phyloP scores from a whole-genome alignment of 2,888 invertebrate genomes.

The Brachynemurus nebulosus region DNA sequence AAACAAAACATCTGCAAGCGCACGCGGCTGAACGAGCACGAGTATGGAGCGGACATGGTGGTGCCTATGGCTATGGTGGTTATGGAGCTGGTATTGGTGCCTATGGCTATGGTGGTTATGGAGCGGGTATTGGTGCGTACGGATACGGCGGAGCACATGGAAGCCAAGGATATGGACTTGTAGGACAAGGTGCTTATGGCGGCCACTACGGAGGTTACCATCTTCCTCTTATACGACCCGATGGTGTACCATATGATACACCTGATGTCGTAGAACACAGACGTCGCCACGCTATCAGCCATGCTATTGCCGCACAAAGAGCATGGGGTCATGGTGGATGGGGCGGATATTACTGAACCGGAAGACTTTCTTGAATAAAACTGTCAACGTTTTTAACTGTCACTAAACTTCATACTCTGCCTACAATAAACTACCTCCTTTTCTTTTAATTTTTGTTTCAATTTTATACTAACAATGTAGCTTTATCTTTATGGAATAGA shows the following conservation, averaged over 20 bases:
- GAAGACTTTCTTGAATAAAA: no score
- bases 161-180: no score
- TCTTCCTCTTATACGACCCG: slow-evolving; percentile 28
- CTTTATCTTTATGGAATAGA: no score
- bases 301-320: slow-evolving; percentile 10
- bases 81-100: background rate
- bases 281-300: slow-evolving; percentile 8
- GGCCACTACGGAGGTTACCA: slow-evolving; percentile 29
- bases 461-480: no score
- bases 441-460: no score
- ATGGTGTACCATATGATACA: slow-evolving; percentile 13
- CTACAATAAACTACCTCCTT: no score
- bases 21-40: slow-evolving; percentile 7
- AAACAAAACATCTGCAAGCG: slow-evolving; percentile 10
- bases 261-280: slow-evolving; percentile 12
- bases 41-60: slow-evolving; percentile 3
- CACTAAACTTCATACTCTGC: no score
- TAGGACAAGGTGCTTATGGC: background rate
- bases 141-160: no score
- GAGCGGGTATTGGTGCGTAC: no score
- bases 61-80: background rate
- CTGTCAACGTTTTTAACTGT: no score
- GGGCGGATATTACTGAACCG: background rate
- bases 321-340: slow-evolving; percentile 7
- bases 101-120: no score